phyloP scores from a whole-genome alignment of 1,140 invertebrate genomes.

The Zaprionus ghesquierei region DNA sequence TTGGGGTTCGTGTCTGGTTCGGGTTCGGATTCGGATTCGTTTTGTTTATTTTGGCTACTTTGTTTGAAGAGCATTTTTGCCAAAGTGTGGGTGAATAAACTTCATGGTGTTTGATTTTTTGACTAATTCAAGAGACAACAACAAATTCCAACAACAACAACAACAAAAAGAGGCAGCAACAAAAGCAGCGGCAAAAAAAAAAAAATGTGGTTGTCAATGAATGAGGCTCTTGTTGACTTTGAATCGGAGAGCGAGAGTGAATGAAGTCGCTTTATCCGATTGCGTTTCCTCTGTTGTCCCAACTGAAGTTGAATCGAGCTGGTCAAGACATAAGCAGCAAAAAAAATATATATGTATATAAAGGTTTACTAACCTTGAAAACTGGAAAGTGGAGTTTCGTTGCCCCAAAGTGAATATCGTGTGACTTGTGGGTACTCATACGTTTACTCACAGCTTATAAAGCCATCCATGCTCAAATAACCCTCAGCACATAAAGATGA shows the following conservation, averaged over 20 bases:
- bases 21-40: not conserved
- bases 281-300: not conserved
- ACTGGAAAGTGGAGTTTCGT: conserved; percentile 5
- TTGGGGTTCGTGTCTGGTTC: not conserved
- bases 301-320: conserved; percentile 37
- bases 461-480: not conserved
- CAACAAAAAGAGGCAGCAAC: not conserved
- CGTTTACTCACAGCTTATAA: not conserved
- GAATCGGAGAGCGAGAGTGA: conserved; percentile 68
- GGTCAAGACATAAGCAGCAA: conserved; percentile 15
- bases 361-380: conserved; percentile 53
- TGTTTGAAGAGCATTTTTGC: conserved; percentile 30
- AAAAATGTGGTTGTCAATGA: conserved; percentile 65
- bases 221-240: conserved; percentile 68
- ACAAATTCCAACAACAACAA: conserved; percentile 2
- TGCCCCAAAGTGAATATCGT: not conserved
- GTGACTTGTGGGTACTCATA: not conserved
- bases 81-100: conserved; percentile 74
- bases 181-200: conserved; percentile 10
- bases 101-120: conserved; percentile 54
- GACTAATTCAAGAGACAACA: conserved; percentile 35
- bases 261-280: conserved; percentile 31
- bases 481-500: not conserved
- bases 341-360: too few species aligned
- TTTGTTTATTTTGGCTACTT: conserved; percentile 50